Evolutionary conservation across 2,113 vertebrate genomes (phyloP), one percentile per base, ranked within the genome.

Genomic region (Stegostoma tigrinum): DNA sequence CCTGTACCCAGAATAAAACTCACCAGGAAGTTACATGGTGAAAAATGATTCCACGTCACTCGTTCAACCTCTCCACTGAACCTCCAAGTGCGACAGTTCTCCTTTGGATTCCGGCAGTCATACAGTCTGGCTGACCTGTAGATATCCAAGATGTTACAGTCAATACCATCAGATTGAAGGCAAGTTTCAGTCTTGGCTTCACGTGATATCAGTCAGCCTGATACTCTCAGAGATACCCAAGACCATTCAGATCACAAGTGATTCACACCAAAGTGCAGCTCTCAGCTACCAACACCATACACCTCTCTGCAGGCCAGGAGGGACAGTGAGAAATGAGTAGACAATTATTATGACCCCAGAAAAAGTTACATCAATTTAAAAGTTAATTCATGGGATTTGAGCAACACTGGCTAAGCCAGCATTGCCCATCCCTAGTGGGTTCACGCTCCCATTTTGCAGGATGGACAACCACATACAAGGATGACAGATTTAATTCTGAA

Each of bases 21-120:
- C 97, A 99, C 99, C 97, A 99, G 97, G 97, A 99, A 99, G 96
- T 99, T 97, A 95, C 98, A 99, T 1, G 99, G 99, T 30, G 98
- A 99, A 95, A 99, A 99, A 96, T 98, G 98, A 97, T 99, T 98
- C 99, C 99, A 99, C 0, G 97, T 97, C 23, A 99, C 97, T 91
- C 99, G 98, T 97, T 99, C 99, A 45, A 99, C 98, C 96, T 99
- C 98, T 2, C 99, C 99, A 1, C 99, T 99, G 72, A 99, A 99
- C 7, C 98, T 96, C 99, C 99, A 99, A 23, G 97, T 97, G 0
- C 99, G 98, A 95, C 98, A 97, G 96, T 97, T 98, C 68, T 97
- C 97, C 38, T 98, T 97, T 0, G 99, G 99, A 97, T 97, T 99
- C 24, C 99, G 98, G 96, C 99, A 99, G 96, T 99, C 99, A 0